Base-by-base conservation (phyloP, 2,797 vertebrate species). In the Tapirus indicus region DNA sequence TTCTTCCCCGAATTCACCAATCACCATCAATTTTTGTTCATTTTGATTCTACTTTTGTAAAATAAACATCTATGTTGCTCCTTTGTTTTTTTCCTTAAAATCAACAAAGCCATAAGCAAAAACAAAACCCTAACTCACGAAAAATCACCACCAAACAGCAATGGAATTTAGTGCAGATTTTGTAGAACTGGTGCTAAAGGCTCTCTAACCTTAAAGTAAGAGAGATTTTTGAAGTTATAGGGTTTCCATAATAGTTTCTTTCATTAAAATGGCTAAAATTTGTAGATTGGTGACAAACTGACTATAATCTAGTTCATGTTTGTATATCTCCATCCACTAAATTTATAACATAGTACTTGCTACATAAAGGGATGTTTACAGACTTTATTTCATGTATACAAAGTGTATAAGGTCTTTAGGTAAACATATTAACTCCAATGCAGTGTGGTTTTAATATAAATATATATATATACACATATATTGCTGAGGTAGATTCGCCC, bases 201-300 rank as follows among this genome's bases (percentile, higher is more conserved):
- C 17, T 58, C 23, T 78, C 74, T 88, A 92, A 78, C 21, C 64
- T 78, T 94, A 68, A 71, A 58, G 41, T 6, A 41, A 72, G n/a
- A 69, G 49, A 97, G 9, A 44, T 75, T 87, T 91, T 60, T 91
- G 41, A 64, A 82, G 16, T 56, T 79, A 56, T 4, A 38, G 14
- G 25, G 32, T 92, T 72, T 74, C 8, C 49, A 38, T 72, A 92
- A 92, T 29, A 75, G 56, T 54, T 90, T 44, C 18, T 93, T 88
- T 86, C 38, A 86, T 88, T 49, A 62, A 97, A 96, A 66, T 47
- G 17, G 47, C 21, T 56, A 68, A 71, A 52, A 86, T 71, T 64
- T 80, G 64, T 82, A 18, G n/a, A 18, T 58, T 91, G 54, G 10
- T 96, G 75, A 82, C 91, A 90, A 72, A 87, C 14, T 89, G 29